These are phyloP conservation scores for Dolichotis patagonum DNA, from an alignment of 2,113 vertebrate species.

Conservation along the genomic window DNA sequence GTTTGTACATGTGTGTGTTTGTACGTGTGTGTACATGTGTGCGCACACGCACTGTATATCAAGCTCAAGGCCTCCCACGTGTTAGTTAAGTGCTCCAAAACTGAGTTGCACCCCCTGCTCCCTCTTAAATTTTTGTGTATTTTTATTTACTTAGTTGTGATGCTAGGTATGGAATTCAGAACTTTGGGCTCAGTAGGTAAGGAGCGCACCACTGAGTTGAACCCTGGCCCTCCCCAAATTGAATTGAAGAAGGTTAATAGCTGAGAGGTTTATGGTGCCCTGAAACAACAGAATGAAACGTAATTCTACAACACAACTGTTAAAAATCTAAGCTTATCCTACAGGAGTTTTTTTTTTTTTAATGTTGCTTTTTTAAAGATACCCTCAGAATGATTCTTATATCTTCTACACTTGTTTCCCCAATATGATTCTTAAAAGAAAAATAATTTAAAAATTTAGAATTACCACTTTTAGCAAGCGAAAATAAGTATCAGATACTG, in stretches of 20 bases:
- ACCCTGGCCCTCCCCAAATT: background rate
- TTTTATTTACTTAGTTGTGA: background rate
- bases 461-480: background rate
- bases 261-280: background rate
- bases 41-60: background rate
- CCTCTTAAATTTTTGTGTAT: background rate
- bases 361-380: too few relatives aligned
- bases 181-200: background rate
- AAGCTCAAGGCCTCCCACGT: background rate
- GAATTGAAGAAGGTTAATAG: background rate
- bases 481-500: background rate
- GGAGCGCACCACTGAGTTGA: background rate
- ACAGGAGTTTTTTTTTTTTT: background rate
- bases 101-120: background rate
- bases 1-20: background rate
- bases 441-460: background rate
- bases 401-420: background rate
- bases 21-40: too few relatives aligned
- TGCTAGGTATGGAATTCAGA: background rate
- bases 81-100: background rate
- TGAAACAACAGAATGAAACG: background rate
- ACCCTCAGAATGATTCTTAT: background rate
- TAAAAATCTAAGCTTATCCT: background rate
- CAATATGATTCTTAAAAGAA: conserved; percentile 17
- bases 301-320: background rate